Percentiles rank a stretch among this genome's conserved stretches.
phyloP scores from a whole-genome alignment of 2,797 vertebrate species.

The Danio choprae region DNA sequence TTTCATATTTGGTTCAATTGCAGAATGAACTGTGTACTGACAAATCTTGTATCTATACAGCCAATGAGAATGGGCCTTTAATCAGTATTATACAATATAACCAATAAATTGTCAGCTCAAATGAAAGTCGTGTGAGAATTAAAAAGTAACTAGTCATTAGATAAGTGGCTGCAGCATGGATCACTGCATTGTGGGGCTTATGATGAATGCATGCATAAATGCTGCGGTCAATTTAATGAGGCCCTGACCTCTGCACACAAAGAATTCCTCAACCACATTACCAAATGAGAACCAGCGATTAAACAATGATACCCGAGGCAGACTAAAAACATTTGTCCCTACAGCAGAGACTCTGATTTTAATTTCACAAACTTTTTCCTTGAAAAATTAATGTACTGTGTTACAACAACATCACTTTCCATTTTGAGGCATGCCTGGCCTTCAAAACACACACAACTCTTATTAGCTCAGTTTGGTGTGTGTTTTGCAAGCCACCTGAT shows the following conservation, averaged over 20 bases:
- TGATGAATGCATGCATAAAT: slow-evolving; percentile 9
- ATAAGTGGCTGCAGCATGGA: slow-evolving; percentile 29
- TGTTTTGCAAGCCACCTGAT: slow-evolving; percentile 16
- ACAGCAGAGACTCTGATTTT: slow-evolving; percentile 5
- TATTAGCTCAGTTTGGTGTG: slow-evolving; percentile 6
- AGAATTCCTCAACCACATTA: slow-evolving; percentile 16
- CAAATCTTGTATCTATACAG: too few relatives aligned
- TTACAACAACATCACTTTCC: slow-evolving; percentile 10
- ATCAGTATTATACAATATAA: background rate
- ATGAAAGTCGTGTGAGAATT: background rate
- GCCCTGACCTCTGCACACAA: slow-evolving; percentile 17
- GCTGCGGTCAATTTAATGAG: slow-evolving; percentile 6
- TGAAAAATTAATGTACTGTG: background rate
- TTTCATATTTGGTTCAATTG: too few relatives aligned
- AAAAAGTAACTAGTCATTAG: slow-evolving; percentile 40
- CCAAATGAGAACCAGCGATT: background rate
- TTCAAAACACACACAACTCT: slow-evolving; percentile 11
- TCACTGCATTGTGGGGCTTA: slow-evolving; percentile 24
- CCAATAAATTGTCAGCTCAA: background rate
- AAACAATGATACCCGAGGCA: background rate
- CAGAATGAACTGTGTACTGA: too few relatives aligned
- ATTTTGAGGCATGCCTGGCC: background rate
- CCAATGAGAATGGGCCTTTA: background rate
- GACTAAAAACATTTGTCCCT: slow-evolving; percentile 4
- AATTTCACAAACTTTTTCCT: background rate